phyloP scores from a whole-genome alignment of 1,140 invertebrate species.

The Condylostylus longicornis region DNA sequence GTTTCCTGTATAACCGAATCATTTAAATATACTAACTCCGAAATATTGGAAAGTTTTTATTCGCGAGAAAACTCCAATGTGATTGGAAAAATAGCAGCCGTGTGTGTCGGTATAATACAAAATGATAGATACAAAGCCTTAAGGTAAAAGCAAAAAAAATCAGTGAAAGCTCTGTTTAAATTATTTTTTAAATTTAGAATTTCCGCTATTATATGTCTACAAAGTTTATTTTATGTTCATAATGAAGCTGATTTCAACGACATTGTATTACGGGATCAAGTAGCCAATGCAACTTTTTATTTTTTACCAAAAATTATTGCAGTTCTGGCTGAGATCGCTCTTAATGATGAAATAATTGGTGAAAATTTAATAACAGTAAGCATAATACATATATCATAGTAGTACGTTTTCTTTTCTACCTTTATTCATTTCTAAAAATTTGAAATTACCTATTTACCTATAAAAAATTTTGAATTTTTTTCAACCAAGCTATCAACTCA shows the following conservation, averaged over 20 bases:
- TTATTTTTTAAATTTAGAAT: background rate
- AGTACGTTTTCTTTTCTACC: too few relatives aligned
- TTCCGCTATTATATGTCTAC: conserved; percentile 16
- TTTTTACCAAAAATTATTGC: conserved; percentile 25
- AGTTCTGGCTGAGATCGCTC: conserved; percentile 15
- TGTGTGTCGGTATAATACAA: conserved; percentile 20
- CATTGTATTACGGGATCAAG: conserved; percentile 24
- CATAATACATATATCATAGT: too few relatives aligned
- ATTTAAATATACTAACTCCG: conserved; percentile 15
- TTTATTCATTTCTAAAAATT: too few relatives aligned
- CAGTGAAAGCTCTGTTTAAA: conserved; percentile 11
- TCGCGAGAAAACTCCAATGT: background rate
- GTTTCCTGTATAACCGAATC: conserved; percentile 16
- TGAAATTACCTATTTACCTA: too few relatives aligned
- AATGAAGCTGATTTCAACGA: conserved; percentile 21
- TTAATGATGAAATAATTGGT: conserved; percentile 22
- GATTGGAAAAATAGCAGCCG: conserved; percentile 7
- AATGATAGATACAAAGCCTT: conserved; percentile 17
- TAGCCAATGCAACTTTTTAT: conserved; percentile 23
- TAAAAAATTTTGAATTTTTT: too few relatives aligned
- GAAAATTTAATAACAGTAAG: conserved; percentile 23
- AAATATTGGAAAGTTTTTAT: conserved; percentile 24
- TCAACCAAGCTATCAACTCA: too few relatives aligned
- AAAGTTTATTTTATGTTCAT: conserved; percentile 24
- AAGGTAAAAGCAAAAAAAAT: conserved; percentile 21